Base-by-base conservation (phyloP, 37 sponge, comb jelly and placozoan genomes). In the Diacarnus erythraeanus region DNA sequence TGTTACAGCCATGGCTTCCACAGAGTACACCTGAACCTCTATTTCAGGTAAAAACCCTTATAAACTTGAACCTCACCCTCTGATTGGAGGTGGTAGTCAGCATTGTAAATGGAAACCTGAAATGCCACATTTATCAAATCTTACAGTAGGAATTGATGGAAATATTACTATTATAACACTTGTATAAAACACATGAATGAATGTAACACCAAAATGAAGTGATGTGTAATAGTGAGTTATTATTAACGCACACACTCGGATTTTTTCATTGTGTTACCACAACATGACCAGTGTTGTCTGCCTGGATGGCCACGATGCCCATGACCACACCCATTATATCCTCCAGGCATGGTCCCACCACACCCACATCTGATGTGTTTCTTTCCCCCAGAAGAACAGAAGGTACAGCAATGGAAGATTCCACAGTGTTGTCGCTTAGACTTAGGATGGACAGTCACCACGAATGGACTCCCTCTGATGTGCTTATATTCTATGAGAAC, bases 271-370 rank as follows among this genome's bases (percentile, higher is more conserved):
- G 60, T 77, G 26, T 17, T 38, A 2, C 92, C 92, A 78, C 92
- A 91, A 41, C 92, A 91, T 2, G 92, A 91, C 92, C 92, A 91
- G 43, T 91, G 92, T 33, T 41, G 57, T 36, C 66, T 63, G 9
- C 92, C 92, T 0, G 92, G 92, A 64, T 91, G 92, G 8, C 88
- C 80, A 31, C 74, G 76, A 59, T 91, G 87, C 0, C 92, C 92
- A 64, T 91, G 92, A 65, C 92, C 92, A 82, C 92, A 91, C 63
- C 92, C 92, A 75, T 76, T 83, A 76, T 78, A 86, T 3, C 88
- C 87, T 39, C 92, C 92, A 29, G 92, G 84, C 92, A 91, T 91
- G 0, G 67, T 64, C 9, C 79, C 84, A 2, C 92, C 92, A 86
- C 92, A 91, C 43, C 92, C 88, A 72, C 92, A 91, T 10, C 58